Base-by-base conservation (phyloP, 2,113 vertebrate species). In the Empidonax traillii region DNA sequence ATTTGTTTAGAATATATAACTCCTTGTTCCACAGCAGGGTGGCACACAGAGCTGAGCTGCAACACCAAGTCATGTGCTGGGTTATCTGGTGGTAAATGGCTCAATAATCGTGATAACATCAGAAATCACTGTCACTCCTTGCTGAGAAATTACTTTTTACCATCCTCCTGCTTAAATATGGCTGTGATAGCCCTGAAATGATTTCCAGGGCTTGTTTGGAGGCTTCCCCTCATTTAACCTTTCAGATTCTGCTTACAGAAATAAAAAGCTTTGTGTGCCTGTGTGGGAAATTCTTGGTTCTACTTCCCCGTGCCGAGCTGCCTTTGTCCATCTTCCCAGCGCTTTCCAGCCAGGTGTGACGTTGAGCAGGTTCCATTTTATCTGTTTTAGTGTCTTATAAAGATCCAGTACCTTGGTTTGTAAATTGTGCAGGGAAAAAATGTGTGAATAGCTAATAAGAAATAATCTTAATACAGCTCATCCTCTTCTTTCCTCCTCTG, bases 61-160 rank as follows among this genome's bases (percentile, higher is more conserved):
- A 90, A 43, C 90, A 74, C 7, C 55, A 92, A 61, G 61, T 74
- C 94, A 94, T 97, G 74, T 78, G 94, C 97, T 94, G 94, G 96
- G 90, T 97, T 98, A 81, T 97, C 97, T 98, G 69, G 1, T 93
- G 86, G 93, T 92, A 97, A 97, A 97, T 85, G 94, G 85, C 90
- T 82, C 58, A n/a, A 95, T 97, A 97, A 97, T 97, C 97, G 97
- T 95, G 96, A 97, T 97, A 98, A 94, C 96, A 97, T 97, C 96
- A 96, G 96, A 97, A 97, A 97, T 97, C 80, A 78, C 96, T 94
- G 87, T 93, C 92, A 53, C 94, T 95, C 89, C 94, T 96, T 83
- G 94, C 97, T 90, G 94, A 96, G 95, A 97, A 97, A 95, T 93
- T 91, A 93, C 95, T 95, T 94, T 81, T 92, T 96, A 94, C 94